Evolutionary conservation across 2,113 vertebrate genomes (phyloP).

Genomic region (Emydocephalus ijimae): DNA sequence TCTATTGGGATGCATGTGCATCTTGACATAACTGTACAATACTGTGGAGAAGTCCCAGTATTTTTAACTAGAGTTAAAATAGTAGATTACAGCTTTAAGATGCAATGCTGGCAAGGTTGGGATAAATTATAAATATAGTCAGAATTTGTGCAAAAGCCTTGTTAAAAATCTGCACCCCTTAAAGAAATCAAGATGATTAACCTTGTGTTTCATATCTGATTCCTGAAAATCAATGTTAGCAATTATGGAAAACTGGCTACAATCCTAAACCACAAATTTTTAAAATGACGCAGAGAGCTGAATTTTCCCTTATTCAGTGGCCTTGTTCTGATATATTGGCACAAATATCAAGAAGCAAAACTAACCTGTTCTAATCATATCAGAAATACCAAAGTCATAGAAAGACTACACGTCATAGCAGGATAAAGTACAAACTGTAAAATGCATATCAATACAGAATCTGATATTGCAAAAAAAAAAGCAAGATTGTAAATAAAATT

Average conservation of each 20-base stretch:
- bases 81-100: background rate
- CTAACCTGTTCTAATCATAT: conserved; percentile 22
- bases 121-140: background rate
- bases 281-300: conserved; percentile 16
- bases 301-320: conserved; percentile 13
- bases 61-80: background rate
- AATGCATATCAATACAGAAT: background rate
- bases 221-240: background rate
- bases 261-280: conserved; percentile 4
- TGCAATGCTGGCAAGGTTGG: background rate
- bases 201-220: background rate
- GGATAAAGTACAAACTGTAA: conserved; percentile 22
- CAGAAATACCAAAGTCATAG: conserved; percentile 23
- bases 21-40: background rate
- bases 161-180: background rate
- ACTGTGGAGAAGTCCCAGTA: background rate
- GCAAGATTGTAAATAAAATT: conserved; percentile 31
- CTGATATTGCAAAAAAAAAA: background rate
- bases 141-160: background rate
- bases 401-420: conserved; percentile 10
- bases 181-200: background rate
- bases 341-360: conserved; percentile 29
- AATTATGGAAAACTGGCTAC: background rate
- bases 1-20: background rate
- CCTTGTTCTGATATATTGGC: conserved; percentile 9